Percentiles rank a stretch among this genome's conserved stretches.
Evolutionary conservation across 1,140 invertebrate genomes (phyloP).

Genomic region (Holcopasites calliopsidis): DNA sequence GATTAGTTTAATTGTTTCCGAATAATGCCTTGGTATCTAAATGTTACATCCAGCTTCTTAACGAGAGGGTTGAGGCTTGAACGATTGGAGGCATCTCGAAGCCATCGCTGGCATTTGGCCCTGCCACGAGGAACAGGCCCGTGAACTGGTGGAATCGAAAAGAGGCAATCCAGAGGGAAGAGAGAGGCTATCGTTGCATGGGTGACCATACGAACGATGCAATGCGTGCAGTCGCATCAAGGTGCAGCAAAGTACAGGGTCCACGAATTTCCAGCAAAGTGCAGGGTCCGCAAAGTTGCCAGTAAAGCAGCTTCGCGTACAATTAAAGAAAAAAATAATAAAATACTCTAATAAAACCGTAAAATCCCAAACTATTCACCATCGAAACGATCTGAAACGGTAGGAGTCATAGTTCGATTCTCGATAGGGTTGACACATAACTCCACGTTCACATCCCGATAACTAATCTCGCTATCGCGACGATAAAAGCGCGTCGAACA

Average conservation of each 20-base stretch:
- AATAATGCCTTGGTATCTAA: no score
- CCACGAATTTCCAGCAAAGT: no score
- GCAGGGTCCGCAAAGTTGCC: no score
- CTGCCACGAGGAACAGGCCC: constrained; percentile 40
- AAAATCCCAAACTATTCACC: no score
- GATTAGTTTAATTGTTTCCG: no score
- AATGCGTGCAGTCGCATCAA: constrained; percentile 35
- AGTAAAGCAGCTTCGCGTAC: no score
- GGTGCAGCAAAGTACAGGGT: constrained; percentile 6
- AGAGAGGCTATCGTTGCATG: constrained; percentile 34
- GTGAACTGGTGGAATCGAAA: constrained; percentile 56
- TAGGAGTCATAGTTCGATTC: no score
- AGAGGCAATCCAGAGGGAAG: constrained; percentile 38
- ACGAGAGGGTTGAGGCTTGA: no score
- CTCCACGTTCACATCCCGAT: not conserved
- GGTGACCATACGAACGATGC: constrained; percentile 32
- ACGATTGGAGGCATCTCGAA: constrained; percentile 5
- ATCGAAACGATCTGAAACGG: no score
- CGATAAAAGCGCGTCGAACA: constrained; percentile 20
- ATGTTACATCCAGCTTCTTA: no score
- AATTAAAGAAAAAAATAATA: no score
- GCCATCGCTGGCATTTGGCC: constrained; percentile 39
- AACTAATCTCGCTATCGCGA: not conserved
- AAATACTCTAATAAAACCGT: no score
- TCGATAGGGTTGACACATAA: not conserved